Evolutionary conservation across 2,113 vertebrate species (phyloP).

Genomic region (Rhea americana): DNA sequence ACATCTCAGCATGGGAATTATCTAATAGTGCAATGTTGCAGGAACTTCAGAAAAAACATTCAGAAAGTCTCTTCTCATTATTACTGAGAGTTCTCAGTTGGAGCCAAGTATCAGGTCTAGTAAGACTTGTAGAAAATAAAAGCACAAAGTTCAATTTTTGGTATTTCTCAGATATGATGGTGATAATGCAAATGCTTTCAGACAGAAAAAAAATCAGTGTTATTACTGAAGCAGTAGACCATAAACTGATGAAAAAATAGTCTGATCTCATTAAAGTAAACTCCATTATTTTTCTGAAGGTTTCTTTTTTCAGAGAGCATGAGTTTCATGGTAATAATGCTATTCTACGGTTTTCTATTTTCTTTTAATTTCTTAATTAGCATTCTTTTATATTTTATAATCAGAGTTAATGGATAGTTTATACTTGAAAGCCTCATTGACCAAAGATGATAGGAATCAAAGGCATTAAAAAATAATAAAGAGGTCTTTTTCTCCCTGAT

Average conservation of each 20-base stretch:
- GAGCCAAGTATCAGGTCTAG: neutral
- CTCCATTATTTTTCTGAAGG: neutral
- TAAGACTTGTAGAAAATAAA: neutral
- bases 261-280: neutral
- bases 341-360: neutral
- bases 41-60: neutral
- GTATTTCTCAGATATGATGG: neutral
- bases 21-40: neutral
- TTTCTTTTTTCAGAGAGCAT: neutral
- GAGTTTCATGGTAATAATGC: neutral
- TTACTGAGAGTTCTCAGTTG: neutral
- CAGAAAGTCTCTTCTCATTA: neutral
- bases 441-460: neutral
- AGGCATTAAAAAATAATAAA: neutral
- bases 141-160: neutral
- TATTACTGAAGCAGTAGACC: neutral
- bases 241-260: neutral
- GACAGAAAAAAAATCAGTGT: neutral
- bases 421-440: neutral
- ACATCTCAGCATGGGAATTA: neutral
- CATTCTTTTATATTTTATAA: neutral
- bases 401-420: neutral
- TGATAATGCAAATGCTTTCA: neutral
- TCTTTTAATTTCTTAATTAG: neutral
- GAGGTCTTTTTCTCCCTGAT: neutral